Base-by-base conservation (phyloP, 2,888 invertebrate genomes). In the Drosophila nr. perissopoda region DNA sequence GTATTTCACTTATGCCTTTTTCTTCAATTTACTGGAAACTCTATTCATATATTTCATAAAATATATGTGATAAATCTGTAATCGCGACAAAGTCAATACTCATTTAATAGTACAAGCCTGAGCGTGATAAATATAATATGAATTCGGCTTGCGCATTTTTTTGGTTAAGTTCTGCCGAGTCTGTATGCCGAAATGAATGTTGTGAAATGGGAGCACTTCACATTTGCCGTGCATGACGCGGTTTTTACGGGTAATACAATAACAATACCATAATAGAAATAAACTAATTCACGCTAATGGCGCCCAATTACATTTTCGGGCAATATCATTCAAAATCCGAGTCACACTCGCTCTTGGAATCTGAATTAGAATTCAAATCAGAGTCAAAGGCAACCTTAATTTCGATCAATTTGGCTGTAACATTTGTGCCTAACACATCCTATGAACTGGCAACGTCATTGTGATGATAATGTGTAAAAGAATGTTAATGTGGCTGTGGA, bases 211-310 rank as follows among this genome's bases (percentile, higher is more conserved):
- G 27, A 52, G 31, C 13, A 52, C 21, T 52, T 52, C 13, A 21
- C 2, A 21, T 31, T 11, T 34, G 52, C 42, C 38, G 42, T 8
- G 48, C 36, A 46, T 54, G 61, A 66, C 54, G 46, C 52, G 58
- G 21, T 31, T 40, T 38, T 46, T 46, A 21, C 21, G 46, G 21
- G 16, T 46, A 48, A 46, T 42, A 13, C 36, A 42, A 54, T 34
- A 36, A 56, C 29, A 58, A 72, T 58, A 40, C 34, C 38, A 42
- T 29, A 46, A 46, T 16, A 10, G 7, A 66, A 63, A 61, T 63
- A 36, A 63, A 79, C 73, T 80, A 64, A 79, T 81, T 66, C 54
- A 42, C 54, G 68, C 77, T 76, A 81, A 79, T 79, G 72, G 56
- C 18, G 25, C 60, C 53, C 62, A 65, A 49, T 68, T 54, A 46